Conservation (phyloP, 2,888 invertebrate species). For the Gastrophysa polygoni region DNA sequence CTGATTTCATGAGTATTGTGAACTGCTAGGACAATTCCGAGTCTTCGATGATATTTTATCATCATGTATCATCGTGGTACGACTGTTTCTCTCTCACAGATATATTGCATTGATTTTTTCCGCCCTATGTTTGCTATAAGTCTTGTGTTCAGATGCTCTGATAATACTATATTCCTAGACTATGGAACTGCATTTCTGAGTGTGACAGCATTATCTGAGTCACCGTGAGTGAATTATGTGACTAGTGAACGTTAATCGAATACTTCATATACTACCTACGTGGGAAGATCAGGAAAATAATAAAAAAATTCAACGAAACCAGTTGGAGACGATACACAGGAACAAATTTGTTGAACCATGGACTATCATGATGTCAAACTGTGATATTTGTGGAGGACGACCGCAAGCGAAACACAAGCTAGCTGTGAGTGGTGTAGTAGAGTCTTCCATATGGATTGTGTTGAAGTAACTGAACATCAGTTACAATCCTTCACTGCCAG, state of each 20-base stretch:
- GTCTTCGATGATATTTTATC: too few relatives aligned
- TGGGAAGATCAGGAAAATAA: not conserved
- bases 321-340: not conserved
- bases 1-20: too few relatives aligned
- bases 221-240: not conserved
- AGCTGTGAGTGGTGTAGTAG: not conserved
- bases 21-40: too few relatives aligned
- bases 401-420: not conserved
- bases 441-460: not conserved
- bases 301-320: not conserved
- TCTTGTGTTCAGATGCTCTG: not conserved
- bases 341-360: not conserved
- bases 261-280: not conserved
- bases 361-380: slow-evolving; percentile 1
- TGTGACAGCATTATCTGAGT: not conserved
- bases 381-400: slow-evolving; percentile 2
- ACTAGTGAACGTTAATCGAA: not conserved
- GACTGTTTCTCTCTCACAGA: too few relatives aligned
- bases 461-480: not conserved
- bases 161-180: not conserved
- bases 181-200: not conserved
- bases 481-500: not conserved
- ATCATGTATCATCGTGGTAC: too few relatives aligned
- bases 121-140: too few relatives aligned
- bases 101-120: too few relatives aligned